Evolutionary conservation across 2,113 vertebrate species (phyloP).

Genomic region (Lagenorhynchus albirostris): DNA sequence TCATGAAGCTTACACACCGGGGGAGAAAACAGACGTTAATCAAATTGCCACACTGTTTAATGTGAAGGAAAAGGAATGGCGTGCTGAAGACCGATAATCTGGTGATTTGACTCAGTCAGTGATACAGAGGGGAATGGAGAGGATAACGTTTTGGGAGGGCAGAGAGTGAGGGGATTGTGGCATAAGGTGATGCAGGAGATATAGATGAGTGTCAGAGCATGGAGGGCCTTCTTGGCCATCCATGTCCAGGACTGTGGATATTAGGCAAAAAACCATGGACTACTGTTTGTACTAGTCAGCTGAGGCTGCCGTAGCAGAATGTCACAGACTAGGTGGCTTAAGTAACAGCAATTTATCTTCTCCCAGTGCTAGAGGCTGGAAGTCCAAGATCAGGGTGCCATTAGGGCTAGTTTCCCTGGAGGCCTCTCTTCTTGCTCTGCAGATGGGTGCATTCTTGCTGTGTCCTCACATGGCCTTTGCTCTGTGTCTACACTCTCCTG

Average conservation of each 20-base stretch:
- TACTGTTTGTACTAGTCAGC: not conserved
- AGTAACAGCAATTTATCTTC: not conserved
- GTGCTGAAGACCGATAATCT: too few relatives aligned
- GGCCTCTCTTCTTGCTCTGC: not conserved
- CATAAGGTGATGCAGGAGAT: not conserved
- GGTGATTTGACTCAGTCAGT: not conserved
- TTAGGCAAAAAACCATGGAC: not conserved
- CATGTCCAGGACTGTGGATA: not conserved
- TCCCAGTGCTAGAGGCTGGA: not conserved
- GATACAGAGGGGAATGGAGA: not conserved
- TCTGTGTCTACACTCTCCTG: not conserved
- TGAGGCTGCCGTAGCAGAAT: not conserved
- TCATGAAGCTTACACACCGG: not conserved
- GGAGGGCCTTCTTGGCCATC: not conserved
- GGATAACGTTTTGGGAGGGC: not conserved
- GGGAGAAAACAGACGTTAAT: not conserved
- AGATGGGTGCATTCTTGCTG: not conserved
- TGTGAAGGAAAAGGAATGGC: not conserved
- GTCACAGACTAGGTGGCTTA: not conserved
- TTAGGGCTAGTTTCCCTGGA: not conserved
- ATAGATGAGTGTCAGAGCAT: not conserved
- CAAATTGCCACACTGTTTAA: not conserved
- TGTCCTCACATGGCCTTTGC: not conserved
- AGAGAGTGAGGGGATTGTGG: not conserved
- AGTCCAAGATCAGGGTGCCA: not conserved